Evolutionary conservation across 2,797 vertebrate genomes (phyloP), one percentile per base, ranked within the genome.

Genomic region (Glossophaga mutica): DNA sequence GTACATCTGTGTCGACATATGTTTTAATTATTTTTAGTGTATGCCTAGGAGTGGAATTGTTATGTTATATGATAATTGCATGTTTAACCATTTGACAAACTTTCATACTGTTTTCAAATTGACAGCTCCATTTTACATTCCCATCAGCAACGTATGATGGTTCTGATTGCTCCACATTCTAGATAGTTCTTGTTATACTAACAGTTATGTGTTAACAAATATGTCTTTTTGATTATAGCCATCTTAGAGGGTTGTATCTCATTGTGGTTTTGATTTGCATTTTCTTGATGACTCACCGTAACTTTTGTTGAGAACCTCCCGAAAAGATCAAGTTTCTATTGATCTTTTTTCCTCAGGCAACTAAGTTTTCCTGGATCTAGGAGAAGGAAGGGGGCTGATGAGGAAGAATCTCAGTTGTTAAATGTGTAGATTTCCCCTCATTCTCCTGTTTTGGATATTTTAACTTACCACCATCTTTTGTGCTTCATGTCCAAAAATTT

Each of bases 181-280:
- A 34, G 21, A 34, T 9, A 65, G 26, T 24, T 19, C 39, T 93
- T 95, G 67, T 84, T 93, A 44, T 65, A 55, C 76, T 55, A 76
- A 89, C 18, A 83, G 26, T 57, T 87, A 34, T 44, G 34, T 70
- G 67, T 74, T 87, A 90, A 90, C 16, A 81, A 70, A 62, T 78
- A 14, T n/a, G 1, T 73, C 44, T 94, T 94, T 94, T 94, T 94
- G 3, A 55, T 73, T 74, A 79, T 32, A 86, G 42, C 11, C 46
- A 93, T 57, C n/a, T 57, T 78, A 15, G 21, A 76, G 67, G 65
- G 44, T 84, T 46, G 32, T 79, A 68, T 73, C 55, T 77, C 59
- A 92, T 24, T 79, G 52, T 91, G 16, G 44, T 84, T 95, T 94
- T 90, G 32, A 94, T 78, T 93, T 87, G 48, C 32, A 81, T 90